Conservation (phyloP, 2,888 invertebrate species). For the Mythimna albipuncta region DNA sequence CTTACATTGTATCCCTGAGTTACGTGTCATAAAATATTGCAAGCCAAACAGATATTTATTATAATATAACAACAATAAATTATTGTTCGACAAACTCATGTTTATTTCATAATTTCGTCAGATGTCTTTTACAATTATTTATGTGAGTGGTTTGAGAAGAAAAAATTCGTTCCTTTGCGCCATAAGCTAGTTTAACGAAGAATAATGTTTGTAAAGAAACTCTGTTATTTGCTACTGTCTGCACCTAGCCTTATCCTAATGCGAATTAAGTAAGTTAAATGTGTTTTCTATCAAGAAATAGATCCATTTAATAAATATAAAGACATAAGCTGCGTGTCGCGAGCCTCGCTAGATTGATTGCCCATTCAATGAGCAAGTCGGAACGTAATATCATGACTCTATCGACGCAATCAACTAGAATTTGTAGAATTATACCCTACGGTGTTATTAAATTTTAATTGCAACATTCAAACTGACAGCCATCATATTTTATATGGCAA, state of each 20-base stretch:
- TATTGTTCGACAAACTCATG: conserved; percentile 60
- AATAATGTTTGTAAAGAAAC: conserved; percentile 19
- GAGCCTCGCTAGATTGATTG: conserved; percentile 39
- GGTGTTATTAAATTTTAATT: conserved; percentile 60
- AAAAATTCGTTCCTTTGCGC: conserved; percentile 35
- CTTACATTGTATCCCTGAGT: conserved; percentile 50
- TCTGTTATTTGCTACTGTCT: conserved; percentile 13
- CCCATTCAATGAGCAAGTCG: conserved; percentile 41
- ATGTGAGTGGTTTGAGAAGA: conserved; percentile 35
- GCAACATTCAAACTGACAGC: conserved; percentile 56
- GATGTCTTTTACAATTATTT: conserved; percentile 59
- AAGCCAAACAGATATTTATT: conserved; percentile 53
- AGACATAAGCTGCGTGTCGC: conserved; percentile 45
- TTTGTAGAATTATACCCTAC: conserved; percentile 45
- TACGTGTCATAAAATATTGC: conserved; percentile 55
- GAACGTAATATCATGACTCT: conserved; percentile 38
- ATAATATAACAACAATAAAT: conserved; percentile 59
- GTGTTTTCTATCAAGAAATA: conserved; percentile 46
- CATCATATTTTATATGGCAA: conserved; percentile 48
- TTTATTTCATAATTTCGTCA: conserved; percentile 59
- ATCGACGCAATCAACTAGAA: conserved; percentile 44
- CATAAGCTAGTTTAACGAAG: conserved; percentile 21
- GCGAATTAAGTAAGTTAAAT: conserved; percentile 27
- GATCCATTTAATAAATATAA: conserved; percentile 44
- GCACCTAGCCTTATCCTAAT: conserved; percentile 29